Evolutionary conservation across 2,113 vertebrate species (phyloP), one percentile per base, ranked within the genome.

Genomic region (Naja naja): DNA sequence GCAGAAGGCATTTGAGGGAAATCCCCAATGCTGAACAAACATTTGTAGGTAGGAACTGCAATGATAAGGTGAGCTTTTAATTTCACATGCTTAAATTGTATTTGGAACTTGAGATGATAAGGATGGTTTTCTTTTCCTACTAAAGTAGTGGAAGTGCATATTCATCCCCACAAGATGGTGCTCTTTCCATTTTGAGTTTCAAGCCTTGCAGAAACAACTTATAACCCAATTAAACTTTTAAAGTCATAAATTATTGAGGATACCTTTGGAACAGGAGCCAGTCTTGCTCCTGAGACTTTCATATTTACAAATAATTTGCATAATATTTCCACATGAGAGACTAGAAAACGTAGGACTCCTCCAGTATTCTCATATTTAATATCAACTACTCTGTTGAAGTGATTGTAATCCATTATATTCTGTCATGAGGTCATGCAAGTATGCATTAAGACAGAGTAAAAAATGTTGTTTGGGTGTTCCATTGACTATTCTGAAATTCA

Each of bases 281-380:
- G 95, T 89, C 90, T 90, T 96, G 92, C 96, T 97, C 96, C 95
- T 90, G 95, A 98, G 96, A 88, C 94, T 98, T 97, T 96, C 94
- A 94, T 93, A 97, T 97, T 98, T 97, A 96, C 95, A 97, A 97
- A 97, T 97, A 97, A 97, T 98, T 97, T 97, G 95, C 97, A 97
- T 97, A 97, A 96, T 94, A 96, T 97, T 98, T 97, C 96, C 96
- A 96, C 96, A 94, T 3, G 53, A 95, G 95, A 96, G 93, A 95
- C 97, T 95, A 96, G 94, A 96, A 97, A 97, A 95, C 55, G 92
- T 94, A 93, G 91, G 94, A 56, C 88, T 96, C 97, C 93, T 95
- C 23, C 16, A 93, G 93, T 96, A 96, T 96, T 96, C 95, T 97
- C 96, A 92, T 90, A 27, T 96, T 93, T 97, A 97, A 96, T 97